Evolutionary conservation across 2,888 invertebrate genomes (phyloP).

Genomic region (Acanthosepion lycidas): DNA sequence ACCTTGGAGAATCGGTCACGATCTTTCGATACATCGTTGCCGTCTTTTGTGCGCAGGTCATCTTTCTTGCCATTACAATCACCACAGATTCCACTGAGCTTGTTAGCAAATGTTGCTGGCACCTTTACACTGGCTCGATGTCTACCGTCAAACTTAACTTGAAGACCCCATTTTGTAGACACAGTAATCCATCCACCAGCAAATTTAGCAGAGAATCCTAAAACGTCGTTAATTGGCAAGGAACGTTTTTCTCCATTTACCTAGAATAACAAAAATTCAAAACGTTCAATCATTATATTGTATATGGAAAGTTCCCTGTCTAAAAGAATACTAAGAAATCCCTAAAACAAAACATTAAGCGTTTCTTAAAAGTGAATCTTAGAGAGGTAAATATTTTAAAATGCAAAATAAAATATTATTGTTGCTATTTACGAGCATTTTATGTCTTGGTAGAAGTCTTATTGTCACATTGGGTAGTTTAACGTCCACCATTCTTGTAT

Average conservation of each 20-base stretch:
- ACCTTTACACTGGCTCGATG: conserved; percentile 54
- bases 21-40: conserved; percentile 52
- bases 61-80: conserved; percentile 58
- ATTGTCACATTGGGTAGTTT: background rate
- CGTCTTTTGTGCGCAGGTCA: conserved; percentile 54
- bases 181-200: conserved; percentile 52
- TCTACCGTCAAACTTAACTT: conserved; percentile 56
- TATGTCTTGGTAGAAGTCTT: too few relatives aligned
- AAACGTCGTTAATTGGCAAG: background rate
- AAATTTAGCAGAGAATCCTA: conserved; percentile 49
- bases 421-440: too few relatives aligned
- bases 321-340: too few relatives aligned
- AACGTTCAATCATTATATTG: too few relatives aligned
- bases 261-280: conserved; percentile 44
- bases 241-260: background rate
- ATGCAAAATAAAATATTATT: too few relatives aligned
- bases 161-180: conserved; percentile 54
- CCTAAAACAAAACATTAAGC: too few relatives aligned
- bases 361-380: too few relatives aligned
- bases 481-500: conserved; percentile 53
- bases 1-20: conserved; percentile 50
- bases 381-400: too few relatives aligned
- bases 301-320: too few relatives aligned
- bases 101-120: conserved; percentile 50
- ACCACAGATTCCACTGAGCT: conserved; percentile 58